Evolutionary conservation across 2,888 invertebrate genomes (phyloP).

Genomic region (Drosophila mayaguana): DNA sequence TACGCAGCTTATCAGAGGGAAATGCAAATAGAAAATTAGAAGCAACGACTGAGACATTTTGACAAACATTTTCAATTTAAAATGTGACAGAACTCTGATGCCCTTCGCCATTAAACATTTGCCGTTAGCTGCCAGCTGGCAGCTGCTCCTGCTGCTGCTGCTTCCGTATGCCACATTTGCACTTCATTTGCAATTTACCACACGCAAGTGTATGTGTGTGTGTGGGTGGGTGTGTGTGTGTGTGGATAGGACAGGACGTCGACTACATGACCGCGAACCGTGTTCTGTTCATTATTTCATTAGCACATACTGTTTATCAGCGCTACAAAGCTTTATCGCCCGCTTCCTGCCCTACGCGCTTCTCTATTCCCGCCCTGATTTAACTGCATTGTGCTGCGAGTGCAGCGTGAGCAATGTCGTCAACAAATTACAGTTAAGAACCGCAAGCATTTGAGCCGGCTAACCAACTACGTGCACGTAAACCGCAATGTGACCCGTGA

Average conservation of each 20-base stretch:
- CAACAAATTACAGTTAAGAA: slow-evolving; percentile 65
- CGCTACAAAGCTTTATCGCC: slow-evolving; percentile 64
- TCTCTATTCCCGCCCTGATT: neutral
- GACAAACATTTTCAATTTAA: slow-evolving; percentile 77
- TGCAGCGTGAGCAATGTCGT: slow-evolving; percentile 48
- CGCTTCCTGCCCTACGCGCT: slow-evolving; percentile 10
- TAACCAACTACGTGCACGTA: slow-evolving; percentile 73
- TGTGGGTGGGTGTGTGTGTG: neutral
- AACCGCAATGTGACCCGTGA: slow-evolving; percentile 47
- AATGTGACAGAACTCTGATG: slow-evolving; percentile 58
- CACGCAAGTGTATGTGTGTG: neutral
- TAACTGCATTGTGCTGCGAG: neutral
- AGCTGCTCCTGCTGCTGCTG: slow-evolving; percentile 1
- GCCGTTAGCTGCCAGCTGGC: slow-evolving; percentile 20
- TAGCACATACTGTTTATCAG: slow-evolving; percentile 73
- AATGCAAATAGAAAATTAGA: slow-evolving; percentile 37
- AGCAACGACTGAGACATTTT: slow-evolving; percentile 31
- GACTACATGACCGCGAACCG: slow-evolving; percentile 60
- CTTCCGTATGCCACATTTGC: slow-evolving; percentile 41
- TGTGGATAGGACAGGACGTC: slow-evolving; percentile 48
- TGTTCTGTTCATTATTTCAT: slow-evolving; percentile 75
- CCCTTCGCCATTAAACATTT: slow-evolving; percentile 35
- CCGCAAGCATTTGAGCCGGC: slow-evolving; percentile 56
- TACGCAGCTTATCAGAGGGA: slow-evolving; percentile 53
- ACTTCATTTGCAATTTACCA: slow-evolving; percentile 54